Conservation (phyloP, 2,888 invertebrate species). For the Heliconius hortense region DNA sequence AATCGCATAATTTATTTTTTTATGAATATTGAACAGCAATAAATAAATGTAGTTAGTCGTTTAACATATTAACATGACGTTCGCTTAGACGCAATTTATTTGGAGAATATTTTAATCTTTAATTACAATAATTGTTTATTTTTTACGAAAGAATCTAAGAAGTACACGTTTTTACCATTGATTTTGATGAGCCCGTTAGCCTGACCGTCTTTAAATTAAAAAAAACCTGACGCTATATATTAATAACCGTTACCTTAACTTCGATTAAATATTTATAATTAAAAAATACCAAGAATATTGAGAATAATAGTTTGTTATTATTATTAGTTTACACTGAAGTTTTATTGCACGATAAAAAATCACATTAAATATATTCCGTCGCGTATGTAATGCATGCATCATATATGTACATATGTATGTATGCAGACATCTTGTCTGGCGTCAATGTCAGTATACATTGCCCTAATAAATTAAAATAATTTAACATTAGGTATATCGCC, state of each 20-base stretch:
- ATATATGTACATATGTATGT: not conserved
- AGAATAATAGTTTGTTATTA: not conserved
- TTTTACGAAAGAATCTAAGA: not conserved
- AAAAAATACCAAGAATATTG: too few species aligned
- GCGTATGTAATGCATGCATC: not conserved
- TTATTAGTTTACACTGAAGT: not conserved
- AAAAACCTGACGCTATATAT: not conserved
- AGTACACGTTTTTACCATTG: not conserved
- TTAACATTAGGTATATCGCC: not conserved
- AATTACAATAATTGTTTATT: not conserved
- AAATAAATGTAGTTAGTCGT: not conserved
- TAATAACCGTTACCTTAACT: not conserved
- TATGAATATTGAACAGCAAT: not conserved
- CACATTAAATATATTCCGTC: not conserved
- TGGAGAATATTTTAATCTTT: too few species aligned
- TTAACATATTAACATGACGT: too few species aligned
- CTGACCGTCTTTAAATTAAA: not conserved
- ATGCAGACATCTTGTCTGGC: constrained; percentile 4
- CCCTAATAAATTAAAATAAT: not conserved
- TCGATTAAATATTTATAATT: not conserved
- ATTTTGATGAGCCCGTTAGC: not conserved
- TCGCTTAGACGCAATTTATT: too few species aligned
- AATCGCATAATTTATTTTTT: not conserved
- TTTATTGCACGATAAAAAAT: constrained; percentile 1
- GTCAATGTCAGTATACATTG: not conserved